phyloP scores from a whole-genome alignment of 2,888 invertebrate species.

The Dicycla oo region DNA sequence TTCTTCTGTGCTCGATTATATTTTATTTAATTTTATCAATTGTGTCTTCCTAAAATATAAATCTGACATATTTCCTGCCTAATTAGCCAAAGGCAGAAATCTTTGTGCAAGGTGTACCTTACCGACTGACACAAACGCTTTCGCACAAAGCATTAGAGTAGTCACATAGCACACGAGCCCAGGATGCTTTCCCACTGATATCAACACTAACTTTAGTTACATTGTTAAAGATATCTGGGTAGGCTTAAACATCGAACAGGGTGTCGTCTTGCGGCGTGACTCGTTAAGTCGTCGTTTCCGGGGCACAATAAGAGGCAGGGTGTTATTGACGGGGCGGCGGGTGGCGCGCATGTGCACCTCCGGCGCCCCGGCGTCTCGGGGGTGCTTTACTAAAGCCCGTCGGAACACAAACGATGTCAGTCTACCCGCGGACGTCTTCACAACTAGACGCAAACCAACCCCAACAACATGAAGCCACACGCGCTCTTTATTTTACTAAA shows the following conservation, averaged over 20 bases:
- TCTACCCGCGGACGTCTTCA: slow-evolving; percentile 78
- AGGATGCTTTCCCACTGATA: slow-evolving; percentile 19
- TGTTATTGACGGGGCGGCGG: slow-evolving; percentile 85
- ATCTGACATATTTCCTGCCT: not conserved
- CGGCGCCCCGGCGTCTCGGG: slow-evolving; percentile 88
- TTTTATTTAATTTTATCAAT: not conserved
- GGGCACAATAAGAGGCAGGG: slow-evolving; percentile 86
- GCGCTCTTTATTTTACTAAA: slow-evolving; percentile 67
- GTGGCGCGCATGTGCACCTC: slow-evolving; percentile 85
- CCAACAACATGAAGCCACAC: slow-evolving; percentile 65
- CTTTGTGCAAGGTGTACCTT: slow-evolving; percentile 2
- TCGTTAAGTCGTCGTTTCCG: slow-evolving; percentile 88
- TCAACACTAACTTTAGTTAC: slow-evolving; percentile 48
- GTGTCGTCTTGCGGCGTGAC: slow-evolving; percentile 85
- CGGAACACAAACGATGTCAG: slow-evolving; percentile 81
- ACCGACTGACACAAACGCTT: not conserved
- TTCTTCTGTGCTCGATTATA: not conserved
- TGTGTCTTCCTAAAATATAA: not conserved
- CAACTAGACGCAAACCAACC: slow-evolving; percentile 73
- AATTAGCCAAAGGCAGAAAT: not conserved
- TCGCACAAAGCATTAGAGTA: slow-evolving; percentile 9
- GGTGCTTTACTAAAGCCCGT: slow-evolving; percentile 83
- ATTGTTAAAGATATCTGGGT: slow-evolving; percentile 66
- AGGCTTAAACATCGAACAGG: slow-evolving; percentile 71
- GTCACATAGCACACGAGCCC: slow-evolving; percentile 6